Percentiles rank a stretch among this genome's conserved stretches.
These are phyloP conservation scores for Panorpa germanica DNA, from an alignment of 2,888 invertebrate genomes.

Conservation along the genomic window DNA sequence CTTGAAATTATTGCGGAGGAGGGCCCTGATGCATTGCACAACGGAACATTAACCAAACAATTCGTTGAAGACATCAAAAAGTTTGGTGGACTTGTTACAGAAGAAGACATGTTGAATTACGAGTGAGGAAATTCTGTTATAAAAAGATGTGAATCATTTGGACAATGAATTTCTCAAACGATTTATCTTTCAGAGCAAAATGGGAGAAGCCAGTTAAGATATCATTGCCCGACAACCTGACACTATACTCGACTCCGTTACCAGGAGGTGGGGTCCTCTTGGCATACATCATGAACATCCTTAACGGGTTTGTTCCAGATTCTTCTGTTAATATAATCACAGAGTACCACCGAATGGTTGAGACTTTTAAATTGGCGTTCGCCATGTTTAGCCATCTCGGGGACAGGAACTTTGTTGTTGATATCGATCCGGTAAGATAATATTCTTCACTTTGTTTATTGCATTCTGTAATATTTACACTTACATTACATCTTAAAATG, in stretches of 20 bases:
- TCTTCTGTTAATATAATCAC: too few species aligned
- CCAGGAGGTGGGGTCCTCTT: slow-evolving; percentile 76
- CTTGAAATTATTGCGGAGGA: slow-evolving; percentile 45
- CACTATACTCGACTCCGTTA: slow-evolving; percentile 56
- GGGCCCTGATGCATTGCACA: slow-evolving; percentile 54
- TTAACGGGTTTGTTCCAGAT: slow-evolving; percentile 33
- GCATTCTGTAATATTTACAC: too few species aligned
- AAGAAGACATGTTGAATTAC: slow-evolving; percentile 55
- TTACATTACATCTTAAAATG: too few species aligned
- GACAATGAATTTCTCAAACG: not conserved
- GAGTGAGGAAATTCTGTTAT: slow-evolving; percentile 27
- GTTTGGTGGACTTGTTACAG: slow-evolving; percentile 57
- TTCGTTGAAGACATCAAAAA: slow-evolving; percentile 45
- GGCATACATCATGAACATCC: slow-evolving; percentile 62
- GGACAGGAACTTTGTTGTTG: slow-evolving; percentile 37
- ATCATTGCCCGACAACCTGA: slow-evolving; percentile 36
- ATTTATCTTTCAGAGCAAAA: slow-evolving; percentile 18
- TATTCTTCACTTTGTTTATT: too few species aligned
- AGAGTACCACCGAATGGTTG: slow-evolving; percentile 52
- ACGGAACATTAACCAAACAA: slow-evolving; percentile 42
- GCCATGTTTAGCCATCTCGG: slow-evolving; percentile 70
- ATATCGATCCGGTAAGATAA: not conserved
- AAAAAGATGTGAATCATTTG: not conserved
- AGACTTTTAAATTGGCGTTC: slow-evolving; percentile 83
- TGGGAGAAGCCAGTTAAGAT: slow-evolving; percentile 45